Conservation (phyloP, 2,888 invertebrate genomes). For the Pseudolycoriella hygida region DNA sequence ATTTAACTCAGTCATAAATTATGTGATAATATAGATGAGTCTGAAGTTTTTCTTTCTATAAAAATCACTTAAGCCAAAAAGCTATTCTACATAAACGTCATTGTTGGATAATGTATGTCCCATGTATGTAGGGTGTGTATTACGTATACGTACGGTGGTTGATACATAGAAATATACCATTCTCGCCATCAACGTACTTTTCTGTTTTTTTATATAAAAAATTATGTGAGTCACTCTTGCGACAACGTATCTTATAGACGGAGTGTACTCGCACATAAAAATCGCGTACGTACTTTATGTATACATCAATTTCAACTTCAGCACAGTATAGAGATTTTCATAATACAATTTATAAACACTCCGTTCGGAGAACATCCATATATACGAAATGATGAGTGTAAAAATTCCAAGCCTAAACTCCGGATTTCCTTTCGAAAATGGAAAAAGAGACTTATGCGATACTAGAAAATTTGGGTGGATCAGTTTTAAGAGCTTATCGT, state of each 20-base stretch:
- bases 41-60: background rate
- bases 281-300: background rate
- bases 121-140: background rate
- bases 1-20: background rate
- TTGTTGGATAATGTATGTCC: background rate
- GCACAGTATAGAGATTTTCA: background rate
- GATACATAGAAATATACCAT: background rate
- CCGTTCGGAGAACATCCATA: too few relatives aligned
- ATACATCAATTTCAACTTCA: background rate
- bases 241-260: too few relatives aligned
- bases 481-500: background rate
- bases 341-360: background rate
- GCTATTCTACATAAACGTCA: background rate
- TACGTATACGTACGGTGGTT: background rate
- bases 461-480: background rate
- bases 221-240: too few relatives aligned
- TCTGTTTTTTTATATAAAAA: too few relatives aligned
- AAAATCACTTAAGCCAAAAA: constrained; percentile 1
- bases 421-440: constrained; percentile 1
- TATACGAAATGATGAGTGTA: background rate
- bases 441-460: constrained; percentile 1
- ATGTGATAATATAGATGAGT: background rate
- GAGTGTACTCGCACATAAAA: background rate
- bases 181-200: too few relatives aligned
- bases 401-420: constrained; percentile 1